Conservation (phyloP, 2,797 vertebrate genomes). For the Enteromius afrohamiltoni region DNA sequence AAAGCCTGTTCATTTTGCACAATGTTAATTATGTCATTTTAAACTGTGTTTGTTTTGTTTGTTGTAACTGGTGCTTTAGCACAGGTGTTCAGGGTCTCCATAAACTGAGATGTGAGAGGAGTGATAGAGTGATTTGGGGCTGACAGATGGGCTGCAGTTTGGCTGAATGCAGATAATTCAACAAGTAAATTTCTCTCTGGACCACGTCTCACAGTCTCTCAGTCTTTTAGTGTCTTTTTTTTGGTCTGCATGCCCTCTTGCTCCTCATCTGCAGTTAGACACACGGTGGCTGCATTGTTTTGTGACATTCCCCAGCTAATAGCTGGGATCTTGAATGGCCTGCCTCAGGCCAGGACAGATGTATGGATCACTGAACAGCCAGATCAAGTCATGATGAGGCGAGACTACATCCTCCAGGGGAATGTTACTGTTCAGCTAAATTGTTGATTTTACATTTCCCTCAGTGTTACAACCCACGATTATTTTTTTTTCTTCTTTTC, state of each 20-base stretch:
- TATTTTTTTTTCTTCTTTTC: neutral
- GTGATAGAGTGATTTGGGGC: neutral
- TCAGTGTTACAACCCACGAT: conserved; percentile 14
- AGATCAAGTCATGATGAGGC: conserved; percentile 37
- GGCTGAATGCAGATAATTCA: conserved; percentile 17
- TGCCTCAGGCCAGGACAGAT: conserved; percentile 60
- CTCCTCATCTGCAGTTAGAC: conserved; percentile 8
- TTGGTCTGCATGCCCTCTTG: conserved; percentile 7
- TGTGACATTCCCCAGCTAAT: conserved; percentile 27
- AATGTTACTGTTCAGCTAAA: conserved; percentile 48
- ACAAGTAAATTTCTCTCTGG: conserved; percentile 10
- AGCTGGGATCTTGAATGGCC: conserved; percentile 55
- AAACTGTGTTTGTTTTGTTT: conserved; percentile 11
- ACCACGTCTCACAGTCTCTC: conserved; percentile 24
- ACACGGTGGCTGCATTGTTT: conserved; percentile 43
- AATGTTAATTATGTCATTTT: conserved; percentile 1
- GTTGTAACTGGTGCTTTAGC: conserved; percentile 3
- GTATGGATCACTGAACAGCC: conserved; percentile 63
- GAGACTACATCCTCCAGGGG: conserved; percentile 40
- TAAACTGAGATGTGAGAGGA: conserved; percentile 6
- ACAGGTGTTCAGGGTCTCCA: neutral
- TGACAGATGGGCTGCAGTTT: conserved; percentile 5
- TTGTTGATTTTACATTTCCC: conserved; percentile 24
- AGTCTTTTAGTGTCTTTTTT: conserved; percentile 12
- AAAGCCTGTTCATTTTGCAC: conserved; percentile 20